Percentiles rank a stretch among this genome's conserved stretches.
Evolutionary conservation across 1,140 invertebrate genomes (phyloP).

Genomic region (Ooceraea biroi): DNA sequence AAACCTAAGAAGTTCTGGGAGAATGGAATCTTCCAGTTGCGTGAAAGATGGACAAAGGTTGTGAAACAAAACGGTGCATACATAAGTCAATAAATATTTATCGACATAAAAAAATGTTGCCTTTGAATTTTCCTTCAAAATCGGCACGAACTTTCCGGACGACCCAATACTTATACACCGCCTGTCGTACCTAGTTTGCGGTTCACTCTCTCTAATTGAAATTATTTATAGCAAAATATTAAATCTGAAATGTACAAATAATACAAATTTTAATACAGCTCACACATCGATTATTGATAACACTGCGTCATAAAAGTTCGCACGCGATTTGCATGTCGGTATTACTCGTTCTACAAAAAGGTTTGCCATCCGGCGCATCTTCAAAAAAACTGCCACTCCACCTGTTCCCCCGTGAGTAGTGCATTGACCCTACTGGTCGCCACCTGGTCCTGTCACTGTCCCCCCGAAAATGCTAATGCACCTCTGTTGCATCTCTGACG

Average conservation of each 20-base stretch:
- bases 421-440: slow-evolving; percentile 13
- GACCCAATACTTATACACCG: too few relatives aligned
- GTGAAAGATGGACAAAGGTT: too few relatives aligned
- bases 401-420: slow-evolving; percentile 20
- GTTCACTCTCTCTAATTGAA: slow-evolving; percentile 15
- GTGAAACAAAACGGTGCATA: too few relatives aligned
- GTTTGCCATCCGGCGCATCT: neutral
- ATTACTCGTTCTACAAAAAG: slow-evolving; percentile 12
- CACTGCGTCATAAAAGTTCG: neutral
- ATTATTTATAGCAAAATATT: slow-evolving; percentile 25
- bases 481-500: neutral
- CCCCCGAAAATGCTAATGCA: slow-evolving; percentile 29
- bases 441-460: slow-evolving; percentile 39
- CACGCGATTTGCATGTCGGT: neutral
- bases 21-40: too few relatives aligned
- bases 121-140: too few relatives aligned
- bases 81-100: too few relatives aligned
- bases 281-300: neutral
- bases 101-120: too few relatives aligned
- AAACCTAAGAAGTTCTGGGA: too few relatives aligned
- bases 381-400: slow-evolving; percentile 21
- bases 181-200: slow-evolving; percentile 4
- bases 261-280: neutral
- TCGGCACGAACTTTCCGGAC: too few relatives aligned
- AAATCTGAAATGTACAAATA: slow-evolving; percentile 5